A percentile compares a stretch with the other conserved stretches of the same genome.
phyloP scores from a whole-genome alignment of 2,113 vertebrate species.

The Nanger granti region DNA sequence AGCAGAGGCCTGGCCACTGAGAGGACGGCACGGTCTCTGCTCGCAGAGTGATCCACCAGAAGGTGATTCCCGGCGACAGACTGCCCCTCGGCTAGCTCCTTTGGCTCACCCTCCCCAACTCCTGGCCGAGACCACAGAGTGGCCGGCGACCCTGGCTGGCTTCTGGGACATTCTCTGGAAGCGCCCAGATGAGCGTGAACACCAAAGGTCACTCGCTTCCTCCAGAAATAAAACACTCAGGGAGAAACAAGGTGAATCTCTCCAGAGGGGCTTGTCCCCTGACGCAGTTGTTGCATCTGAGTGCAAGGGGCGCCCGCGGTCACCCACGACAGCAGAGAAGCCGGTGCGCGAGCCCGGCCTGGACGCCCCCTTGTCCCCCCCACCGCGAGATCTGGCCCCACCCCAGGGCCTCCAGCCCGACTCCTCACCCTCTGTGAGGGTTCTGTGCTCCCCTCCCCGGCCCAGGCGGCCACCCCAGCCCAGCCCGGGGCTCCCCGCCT shows the following conservation, averaged over 20 bases:
- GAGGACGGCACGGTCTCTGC: not conserved
- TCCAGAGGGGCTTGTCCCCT: no score
- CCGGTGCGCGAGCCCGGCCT: not conserved
- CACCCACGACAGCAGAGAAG: not conserved
- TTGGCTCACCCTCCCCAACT: not conserved
- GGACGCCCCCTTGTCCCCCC: rapidly evolving
- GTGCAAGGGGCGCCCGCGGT: rapidly evolving
- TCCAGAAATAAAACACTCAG: not conserved
- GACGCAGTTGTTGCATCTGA: rapidly evolving
- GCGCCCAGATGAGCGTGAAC: not conserved
- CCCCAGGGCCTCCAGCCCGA: no score
- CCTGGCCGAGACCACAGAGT: not conserved
- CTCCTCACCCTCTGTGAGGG: not conserved
- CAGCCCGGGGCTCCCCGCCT: not conserved
- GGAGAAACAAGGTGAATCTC: not conserved
- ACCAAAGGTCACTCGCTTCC: not conserved
- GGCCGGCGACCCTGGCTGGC: rapidly evolving
- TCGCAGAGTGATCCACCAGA: not conserved
- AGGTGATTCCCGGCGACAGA: rapidly evolving
- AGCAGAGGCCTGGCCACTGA: not conserved
- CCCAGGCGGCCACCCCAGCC: not conserved
- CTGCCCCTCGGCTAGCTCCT: not conserved
- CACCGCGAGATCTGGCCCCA: no score
- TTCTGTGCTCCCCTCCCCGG: not conserved
- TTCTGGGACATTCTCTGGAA: not conserved